A percentile compares a stretch with the other conserved stretches of the same genome.
Evolutionary conservation across 2,797 vertebrate genomes (phyloP).

Genomic region (Philypnodon macrostomus): DNA sequence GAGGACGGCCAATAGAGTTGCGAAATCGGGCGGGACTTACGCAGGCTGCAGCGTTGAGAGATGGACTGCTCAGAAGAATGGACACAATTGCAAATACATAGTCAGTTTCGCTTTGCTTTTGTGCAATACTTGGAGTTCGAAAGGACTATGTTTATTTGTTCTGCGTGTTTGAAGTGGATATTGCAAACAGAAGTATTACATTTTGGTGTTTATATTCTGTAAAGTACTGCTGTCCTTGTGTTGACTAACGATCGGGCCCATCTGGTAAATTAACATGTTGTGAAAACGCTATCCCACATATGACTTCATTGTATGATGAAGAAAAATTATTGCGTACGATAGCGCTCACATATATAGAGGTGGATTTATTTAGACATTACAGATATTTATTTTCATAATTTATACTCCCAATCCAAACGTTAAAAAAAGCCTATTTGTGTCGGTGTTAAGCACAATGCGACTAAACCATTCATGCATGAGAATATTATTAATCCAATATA

Average conservation of each 20-base stretch:
- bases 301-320: slow-evolving; percentile 1
- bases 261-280: slow-evolving; percentile 3
- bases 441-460: slow-evolving; percentile 46
- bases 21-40: slow-evolving; percentile 58
- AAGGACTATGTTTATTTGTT: slow-evolving; percentile 42
- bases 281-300: slow-evolving; percentile 13
- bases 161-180: slow-evolving; percentile 33
- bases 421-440: slow-evolving; percentile 25
- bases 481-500: slow-evolving; percentile 29
- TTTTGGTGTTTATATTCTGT: slow-evolving; percentile 43
- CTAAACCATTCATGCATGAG: slow-evolving; percentile 41
- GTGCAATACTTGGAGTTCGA: slow-evolving; percentile 31
- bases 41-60: slow-evolving; percentile 20
- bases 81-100: slow-evolving; percentile 49
- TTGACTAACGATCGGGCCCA: slow-evolving; percentile 10
- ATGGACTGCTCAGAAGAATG: slow-evolving; percentile 25
- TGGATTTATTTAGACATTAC: slow-evolving; percentile 29
- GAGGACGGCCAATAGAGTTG: slow-evolving; percentile 54
- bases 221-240: slow-evolving; percentile 30
- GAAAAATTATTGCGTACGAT: slow-evolving; percentile 18
- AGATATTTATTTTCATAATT: slow-evolving; percentile 20
- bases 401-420: slow-evolving; percentile 22
- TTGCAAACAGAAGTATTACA: slow-evolving; percentile 25
- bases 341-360: slow-evolving; percentile 19
- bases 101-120: slow-evolving; percentile 51